These are phyloP conservation scores for Zeuzera pyrina DNA, from an alignment of 2,888 invertebrate species.

Conservation along the genomic window DNA sequence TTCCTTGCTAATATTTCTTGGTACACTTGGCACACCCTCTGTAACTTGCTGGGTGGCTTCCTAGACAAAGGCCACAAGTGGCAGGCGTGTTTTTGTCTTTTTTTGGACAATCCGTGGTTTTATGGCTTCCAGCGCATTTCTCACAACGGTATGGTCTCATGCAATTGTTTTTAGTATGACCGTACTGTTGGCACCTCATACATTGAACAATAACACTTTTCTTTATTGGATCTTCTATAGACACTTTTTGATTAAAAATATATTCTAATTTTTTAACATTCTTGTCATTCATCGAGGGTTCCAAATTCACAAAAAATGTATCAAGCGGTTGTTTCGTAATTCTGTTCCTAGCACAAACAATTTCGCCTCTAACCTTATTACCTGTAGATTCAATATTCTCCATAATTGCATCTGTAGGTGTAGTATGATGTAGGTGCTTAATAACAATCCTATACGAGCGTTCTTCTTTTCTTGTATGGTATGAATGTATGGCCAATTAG, in stretches of 20 bases:
- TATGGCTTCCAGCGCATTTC: slow-evolving; percentile 5
- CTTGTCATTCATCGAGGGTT: slow-evolving; percentile 1
- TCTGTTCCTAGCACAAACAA: slow-evolving; percentile 1
- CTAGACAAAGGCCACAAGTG: neutral
- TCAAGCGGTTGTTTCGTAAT: slow-evolving; percentile 1
- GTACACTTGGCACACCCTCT: slow-evolving; percentile 3
- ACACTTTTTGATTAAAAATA: slow-evolving; percentile 3
- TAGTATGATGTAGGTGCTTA: neutral
- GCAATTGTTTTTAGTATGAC: slow-evolving; percentile 8
- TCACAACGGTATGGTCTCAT: slow-evolving; percentile 7
- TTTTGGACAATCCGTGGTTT: slow-evolving; percentile 1
- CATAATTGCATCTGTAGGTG: neutral
- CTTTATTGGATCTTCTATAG: slow-evolving; percentile 7
- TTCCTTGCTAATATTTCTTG: slow-evolving; percentile 2
- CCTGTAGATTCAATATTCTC: neutral
- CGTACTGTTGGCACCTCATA: slow-evolving; percentile 7
- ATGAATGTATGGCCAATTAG: slow-evolving; percentile 4
- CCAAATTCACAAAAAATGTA: slow-evolving; percentile 3
- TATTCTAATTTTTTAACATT: too few relatives aligned
- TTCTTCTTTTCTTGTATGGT: neutral
- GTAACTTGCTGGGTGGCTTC: slow-evolving; percentile 3
- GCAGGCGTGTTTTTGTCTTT: slow-evolving; percentile 3
- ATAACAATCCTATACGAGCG: neutral
- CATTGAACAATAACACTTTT: slow-evolving; percentile 6
- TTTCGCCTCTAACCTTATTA: neutral